These are phyloP conservation scores for Pharmacophagus antenor DNA, from an alignment of 2,888 invertebrate genomes.

Conservation along the genomic window DNA sequence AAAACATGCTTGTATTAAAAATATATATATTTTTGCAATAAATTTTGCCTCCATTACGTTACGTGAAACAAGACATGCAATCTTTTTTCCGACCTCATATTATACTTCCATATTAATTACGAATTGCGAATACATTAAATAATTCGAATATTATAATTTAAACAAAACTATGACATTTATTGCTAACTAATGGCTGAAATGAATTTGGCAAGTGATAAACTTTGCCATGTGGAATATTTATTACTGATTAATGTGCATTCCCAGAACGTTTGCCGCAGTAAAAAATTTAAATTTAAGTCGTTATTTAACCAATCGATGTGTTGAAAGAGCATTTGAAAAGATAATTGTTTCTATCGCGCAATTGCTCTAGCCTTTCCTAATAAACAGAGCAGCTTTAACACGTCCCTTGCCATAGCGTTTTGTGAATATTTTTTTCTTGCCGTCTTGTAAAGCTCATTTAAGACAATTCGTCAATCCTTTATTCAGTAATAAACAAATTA, in stretches of 20 bases:
- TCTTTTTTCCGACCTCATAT: slow-evolving; percentile 18
- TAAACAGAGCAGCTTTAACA: too few relatives aligned
- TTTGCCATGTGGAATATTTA: neutral
- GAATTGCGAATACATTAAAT: neutral
- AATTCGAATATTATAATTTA: slow-evolving; percentile 4
- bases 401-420: too few relatives aligned
- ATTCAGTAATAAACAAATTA: too few relatives aligned
- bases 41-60: slow-evolving; percentile 2
- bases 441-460: too few relatives aligned
- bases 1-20: neutral
- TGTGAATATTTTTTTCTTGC: too few relatives aligned
- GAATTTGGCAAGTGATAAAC: neutral
- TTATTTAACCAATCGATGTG: slow-evolving; percentile 12
- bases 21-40: slow-evolving; percentile 6
- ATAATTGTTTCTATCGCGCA: neutral
- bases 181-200: neutral
- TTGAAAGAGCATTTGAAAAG: neutral
- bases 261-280: slow-evolving; percentile 7
- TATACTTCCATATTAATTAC: slow-evolving; percentile 27
- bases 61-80: neutral
- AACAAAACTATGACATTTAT: neutral
- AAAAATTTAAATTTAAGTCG: slow-evolving; percentile 16
- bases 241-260: slow-evolving; percentile 13
- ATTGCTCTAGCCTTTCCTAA: neutral
- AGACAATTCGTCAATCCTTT: too few relatives aligned